Evolutionary conservation across 2,888 invertebrate genomes (phyloP).

Genomic region (Oxytorus armatus): DNA sequence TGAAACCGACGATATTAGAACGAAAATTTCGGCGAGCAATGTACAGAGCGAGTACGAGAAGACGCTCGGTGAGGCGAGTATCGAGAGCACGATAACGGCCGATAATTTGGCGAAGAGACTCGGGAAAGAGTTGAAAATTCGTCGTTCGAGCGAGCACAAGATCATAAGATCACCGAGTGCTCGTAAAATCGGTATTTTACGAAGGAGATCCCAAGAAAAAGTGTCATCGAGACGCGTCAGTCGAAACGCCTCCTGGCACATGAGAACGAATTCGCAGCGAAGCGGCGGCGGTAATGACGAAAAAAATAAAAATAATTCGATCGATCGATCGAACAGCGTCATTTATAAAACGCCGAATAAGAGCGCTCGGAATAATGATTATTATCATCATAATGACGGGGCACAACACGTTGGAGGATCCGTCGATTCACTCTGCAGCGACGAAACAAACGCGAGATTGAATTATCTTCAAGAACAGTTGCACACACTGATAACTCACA

Average conservation of each 20-base stretch:
- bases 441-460: conserved; percentile 77
- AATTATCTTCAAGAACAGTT: conserved; percentile 78
- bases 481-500: conserved; percentile 77
- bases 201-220: conserved; percentile 89
- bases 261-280: conserved; percentile 71
- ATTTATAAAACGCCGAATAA: conserved; percentile 81
- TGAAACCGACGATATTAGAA: conserved; percentile 75
- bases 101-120: conserved; percentile 90
- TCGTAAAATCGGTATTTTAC: conserved; percentile 91
- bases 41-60: conserved; percentile 91
- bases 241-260: conserved; percentile 89
- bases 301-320: conserved; percentile 26
- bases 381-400: too few species aligned
- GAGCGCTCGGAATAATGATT: conserved; percentile 22
- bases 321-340: conserved; percentile 79
- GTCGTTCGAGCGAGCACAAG: conserved; percentile 89
- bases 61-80: conserved; percentile 89
- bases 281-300: too few species aligned
- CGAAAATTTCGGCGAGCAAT: conserved; percentile 86
- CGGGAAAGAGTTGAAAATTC: conserved; percentile 90
- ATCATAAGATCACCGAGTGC: conserved; percentile 93
- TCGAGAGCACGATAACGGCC: conserved; percentile 87
- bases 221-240: conserved; percentile 79
- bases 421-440: conserved; percentile 73
- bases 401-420: conserved; percentile 4